phyloP scores from a whole-genome alignment of 2,113 vertebrate species.

The Malurus melanocephalus region DNA sequence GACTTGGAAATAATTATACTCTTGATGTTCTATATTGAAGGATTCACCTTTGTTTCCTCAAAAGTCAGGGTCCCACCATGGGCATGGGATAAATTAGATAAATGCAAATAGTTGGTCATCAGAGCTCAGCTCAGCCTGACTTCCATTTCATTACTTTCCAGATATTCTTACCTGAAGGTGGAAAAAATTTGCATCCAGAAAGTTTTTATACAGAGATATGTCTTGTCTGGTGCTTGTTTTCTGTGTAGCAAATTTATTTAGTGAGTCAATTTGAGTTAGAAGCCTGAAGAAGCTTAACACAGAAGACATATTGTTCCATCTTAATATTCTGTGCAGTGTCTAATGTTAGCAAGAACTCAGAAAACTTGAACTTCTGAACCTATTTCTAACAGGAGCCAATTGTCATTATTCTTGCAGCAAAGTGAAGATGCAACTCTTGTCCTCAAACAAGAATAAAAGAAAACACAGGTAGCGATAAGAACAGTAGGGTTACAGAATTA shows the following conservation, averaged over 20 bases:
- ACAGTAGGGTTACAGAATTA: background rate
- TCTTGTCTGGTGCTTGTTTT: background rate
- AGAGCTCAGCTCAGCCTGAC: background rate
- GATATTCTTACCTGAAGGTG: background rate
- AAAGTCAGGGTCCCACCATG: background rate
- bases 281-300: background rate
- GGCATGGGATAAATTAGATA: background rate
- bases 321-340: slow-evolving; percentile 1
- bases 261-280: background rate
- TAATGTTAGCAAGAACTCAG: slow-evolving; percentile 1
- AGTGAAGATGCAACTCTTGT: background rate
- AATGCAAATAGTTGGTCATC: background rate
- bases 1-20: background rate
- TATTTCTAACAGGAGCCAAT: background rate
- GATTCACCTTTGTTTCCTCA: background rate
- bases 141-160: background rate
- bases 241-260: background rate
- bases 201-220: background rate
- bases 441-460: slow-evolving; percentile 4
- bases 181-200: background rate
- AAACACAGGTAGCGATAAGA: background rate
- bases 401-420: background rate
- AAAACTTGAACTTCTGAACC: slow-evolving; percentile 46
- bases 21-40: background rate
- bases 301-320: background rate